These are phyloP conservation scores for Sarcophaga subvicina DNA, from an alignment of 2,888 invertebrate species.

Conservation along the genomic window DNA sequence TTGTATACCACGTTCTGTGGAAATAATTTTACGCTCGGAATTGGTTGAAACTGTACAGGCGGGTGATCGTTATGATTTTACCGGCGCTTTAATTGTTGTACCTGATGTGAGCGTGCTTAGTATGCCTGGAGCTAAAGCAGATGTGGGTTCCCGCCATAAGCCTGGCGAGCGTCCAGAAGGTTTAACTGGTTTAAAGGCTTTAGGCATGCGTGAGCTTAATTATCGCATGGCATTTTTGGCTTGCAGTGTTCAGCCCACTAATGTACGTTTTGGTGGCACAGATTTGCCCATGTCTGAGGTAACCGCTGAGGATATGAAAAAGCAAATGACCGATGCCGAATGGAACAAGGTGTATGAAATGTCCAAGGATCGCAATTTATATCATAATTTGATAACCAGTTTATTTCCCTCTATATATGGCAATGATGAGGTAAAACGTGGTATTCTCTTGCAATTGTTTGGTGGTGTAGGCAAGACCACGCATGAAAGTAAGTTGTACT, in stretches of 20 bases:
- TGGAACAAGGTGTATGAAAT: constrained; percentile 98
- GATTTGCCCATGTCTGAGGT: constrained; percentile 93
- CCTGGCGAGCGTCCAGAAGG: constrained; percentile 91
- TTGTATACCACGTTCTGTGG: constrained; percentile 97
- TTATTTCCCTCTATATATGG: constrained; percentile 98
- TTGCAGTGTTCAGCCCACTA: constrained; percentile 94
- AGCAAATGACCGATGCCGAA: constrained; percentile 96
- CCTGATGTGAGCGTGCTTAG: constrained; percentile 96
- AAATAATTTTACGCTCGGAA: constrained; percentile 96
- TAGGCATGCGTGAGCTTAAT: constrained; percentile 92
- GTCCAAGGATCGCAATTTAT: constrained; percentile 96
- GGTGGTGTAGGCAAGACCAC: constrained; percentile 98
- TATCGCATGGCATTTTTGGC: constrained; percentile 97
- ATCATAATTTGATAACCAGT: constrained; percentile 93
- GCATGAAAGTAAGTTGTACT: constrained; percentile 85
- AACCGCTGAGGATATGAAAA: constrained; percentile 94
- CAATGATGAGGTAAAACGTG: constrained; percentile 97
- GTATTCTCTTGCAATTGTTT: constrained; percentile 96
- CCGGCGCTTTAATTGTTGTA: constrained; percentile 97
- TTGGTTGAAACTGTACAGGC: constrained; percentile 95
- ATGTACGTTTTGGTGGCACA: constrained; percentile 92
- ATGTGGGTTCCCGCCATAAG: constrained; percentile 89
- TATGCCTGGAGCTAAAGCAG: constrained; percentile 91
- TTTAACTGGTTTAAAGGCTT: constrained; percentile 89
- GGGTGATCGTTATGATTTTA: constrained; percentile 94